A percentile compares a stretch with the other conserved stretches of the same genome.
These are phyloP conservation scores for Drosophila kuntzei DNA, from an alignment of 2,888 invertebrate genomes.

Conservation along the genomic window DNA sequence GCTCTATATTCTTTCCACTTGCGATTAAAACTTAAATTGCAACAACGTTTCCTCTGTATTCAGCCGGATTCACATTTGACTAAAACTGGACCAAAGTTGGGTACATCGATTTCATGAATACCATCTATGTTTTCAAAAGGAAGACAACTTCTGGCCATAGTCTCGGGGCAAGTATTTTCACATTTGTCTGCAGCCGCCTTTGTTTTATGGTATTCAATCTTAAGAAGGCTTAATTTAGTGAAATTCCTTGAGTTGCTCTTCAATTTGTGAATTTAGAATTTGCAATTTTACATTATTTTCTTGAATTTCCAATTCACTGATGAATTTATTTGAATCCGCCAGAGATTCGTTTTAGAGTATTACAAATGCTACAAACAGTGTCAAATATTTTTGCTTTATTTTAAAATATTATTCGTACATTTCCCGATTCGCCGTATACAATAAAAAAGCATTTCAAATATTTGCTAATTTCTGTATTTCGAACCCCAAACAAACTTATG, in stretches of 20 bases:
- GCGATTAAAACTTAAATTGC: not conserved
- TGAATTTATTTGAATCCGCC: not conserved
- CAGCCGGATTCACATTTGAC: not conserved
- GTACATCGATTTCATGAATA: slow-evolving; percentile 1
- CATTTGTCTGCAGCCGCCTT: not conserved
- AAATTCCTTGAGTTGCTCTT: not conserved
- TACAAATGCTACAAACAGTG: not conserved
- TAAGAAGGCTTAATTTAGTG: not conserved
- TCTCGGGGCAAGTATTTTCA: not conserved
- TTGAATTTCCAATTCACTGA: not conserved
- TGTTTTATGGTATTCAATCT: not conserved
- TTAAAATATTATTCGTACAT: not conserved
- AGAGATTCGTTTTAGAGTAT: not conserved
- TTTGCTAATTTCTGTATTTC: not conserved
- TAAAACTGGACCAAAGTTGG: not conserved
- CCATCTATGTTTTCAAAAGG: not conserved
- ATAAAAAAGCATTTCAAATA: no score
- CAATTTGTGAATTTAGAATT: not conserved
- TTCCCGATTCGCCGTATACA: no score
- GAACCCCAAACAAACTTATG: not conserved
- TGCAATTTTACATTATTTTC: not conserved
- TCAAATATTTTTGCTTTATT: not conserved
- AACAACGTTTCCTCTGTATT: not conserved
- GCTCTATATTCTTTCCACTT: not conserved
- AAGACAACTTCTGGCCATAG: not conserved